A percentile compares a stretch with the other conserved stretches of the same genome.
These are phyloP conservation scores for Channa argus DNA, from an alignment of 2,113 vertebrate species.

Conservation along the genomic window DNA sequence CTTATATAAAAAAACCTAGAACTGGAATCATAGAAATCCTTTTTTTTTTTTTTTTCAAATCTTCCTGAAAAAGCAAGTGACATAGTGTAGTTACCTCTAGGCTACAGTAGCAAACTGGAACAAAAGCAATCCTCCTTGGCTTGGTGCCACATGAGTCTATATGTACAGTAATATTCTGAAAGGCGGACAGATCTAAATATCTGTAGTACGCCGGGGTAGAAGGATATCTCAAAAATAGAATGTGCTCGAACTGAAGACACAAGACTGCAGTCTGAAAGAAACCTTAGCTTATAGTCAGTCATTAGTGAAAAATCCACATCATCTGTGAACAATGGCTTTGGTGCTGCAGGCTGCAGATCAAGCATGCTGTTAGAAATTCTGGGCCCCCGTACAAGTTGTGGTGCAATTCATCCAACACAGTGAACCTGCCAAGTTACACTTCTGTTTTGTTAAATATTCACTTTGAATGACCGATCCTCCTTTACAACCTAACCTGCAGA, in stretches of 20 bases:
- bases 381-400: slow-evolving; percentile 14
- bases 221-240: slow-evolving; percentile 28
- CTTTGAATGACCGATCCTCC: slow-evolving; percentile 7
- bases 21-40: neutral
- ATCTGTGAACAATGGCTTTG: slow-evolving; percentile 30
- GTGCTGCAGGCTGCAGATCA: slow-evolving; percentile 40
- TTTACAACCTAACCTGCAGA: slow-evolving; percentile 29
- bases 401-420: slow-evolving; percentile 25
- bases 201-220: slow-evolving; percentile 8
- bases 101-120: slow-evolving; percentile 14
- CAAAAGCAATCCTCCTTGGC: slow-evolving; percentile 24
- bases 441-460: slow-evolving; percentile 26
- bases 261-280: slow-evolving; percentile 23
- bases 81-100: slow-evolving; percentile 14
- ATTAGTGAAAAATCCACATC: slow-evolving; percentile 35
- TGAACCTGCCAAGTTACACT: slow-evolving; percentile 48
- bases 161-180: slow-evolving; percentile 39
- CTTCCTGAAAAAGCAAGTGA: slow-evolving; percentile 10
- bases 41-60: slow-evolving; percentile 1
- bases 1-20: slow-evolving; percentile 39
- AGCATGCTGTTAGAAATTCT: slow-evolving; percentile 28
- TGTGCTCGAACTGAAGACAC: slow-evolving; percentile 21
- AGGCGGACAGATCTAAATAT: slow-evolving; percentile 45
- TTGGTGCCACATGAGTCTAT: slow-evolving; percentile 13
- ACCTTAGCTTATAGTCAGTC: slow-evolving; percentile 22